Conservation (phyloP, 2,797 vertebrate species). For the Oreochromis grahami region DNA sequence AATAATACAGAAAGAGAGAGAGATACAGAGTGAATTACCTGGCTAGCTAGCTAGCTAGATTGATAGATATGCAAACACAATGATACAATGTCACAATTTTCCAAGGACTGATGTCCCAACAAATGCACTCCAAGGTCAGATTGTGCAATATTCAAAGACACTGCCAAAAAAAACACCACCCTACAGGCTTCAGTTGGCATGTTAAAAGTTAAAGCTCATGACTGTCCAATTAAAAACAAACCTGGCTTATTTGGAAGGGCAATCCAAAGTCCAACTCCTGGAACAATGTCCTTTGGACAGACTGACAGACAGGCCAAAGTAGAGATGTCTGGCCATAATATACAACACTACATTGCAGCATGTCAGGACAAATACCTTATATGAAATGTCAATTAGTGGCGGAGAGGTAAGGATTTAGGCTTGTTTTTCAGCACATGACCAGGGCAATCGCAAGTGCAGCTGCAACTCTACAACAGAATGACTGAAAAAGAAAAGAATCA, state of each 20-base stretch:
- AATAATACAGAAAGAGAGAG: neutral
- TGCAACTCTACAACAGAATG: neutral
- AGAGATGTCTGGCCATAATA: neutral
- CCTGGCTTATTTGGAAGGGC: neutral
- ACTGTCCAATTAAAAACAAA: neutral
- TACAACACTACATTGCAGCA: neutral
- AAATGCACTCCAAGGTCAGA: neutral
- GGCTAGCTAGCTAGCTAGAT: neutral
- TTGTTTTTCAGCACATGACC: neutral
- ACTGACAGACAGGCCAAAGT: neutral
- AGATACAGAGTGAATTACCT: neutral
- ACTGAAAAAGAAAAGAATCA: neutral
- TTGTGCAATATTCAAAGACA: neutral
- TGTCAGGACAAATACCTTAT: neutral
- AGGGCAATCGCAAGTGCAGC: neutral
- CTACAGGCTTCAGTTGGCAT: neutral
- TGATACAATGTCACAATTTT: neutral
- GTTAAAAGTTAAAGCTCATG: neutral
- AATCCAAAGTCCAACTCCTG: neutral
- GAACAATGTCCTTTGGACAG: neutral
- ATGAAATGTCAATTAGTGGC: neutral
- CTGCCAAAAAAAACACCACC: rapidly evolving
- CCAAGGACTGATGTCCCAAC: neutral
- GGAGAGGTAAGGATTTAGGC: neutral
- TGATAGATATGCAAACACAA: neutral